Percentiles rank a stretch among this genome's conserved stretches.
These are phyloP conservation scores for Lochmaea crataegi DNA, from an alignment of 2,888 invertebrate genomes.

Conservation along the genomic window DNA sequence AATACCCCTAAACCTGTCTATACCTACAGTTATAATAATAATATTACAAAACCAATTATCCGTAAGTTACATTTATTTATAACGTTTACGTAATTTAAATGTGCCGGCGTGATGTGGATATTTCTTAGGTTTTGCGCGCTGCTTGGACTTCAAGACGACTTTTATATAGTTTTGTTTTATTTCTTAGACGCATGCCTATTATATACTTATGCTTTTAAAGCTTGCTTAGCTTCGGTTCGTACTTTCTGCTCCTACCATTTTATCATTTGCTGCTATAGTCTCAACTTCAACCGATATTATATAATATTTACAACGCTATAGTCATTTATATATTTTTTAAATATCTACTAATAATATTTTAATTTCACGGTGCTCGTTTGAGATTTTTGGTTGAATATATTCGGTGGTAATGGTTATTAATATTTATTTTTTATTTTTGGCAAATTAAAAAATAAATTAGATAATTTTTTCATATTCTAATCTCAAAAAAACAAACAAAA, in stretches of 20 bases:
- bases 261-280: not conserved
- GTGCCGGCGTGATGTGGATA: constrained; percentile 1
- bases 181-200: constrained; percentile 28
- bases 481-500: too few species aligned
- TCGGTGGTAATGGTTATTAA: too few species aligned
- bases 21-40: constrained; percentile 64
- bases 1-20: constrained; percentile 63
- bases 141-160: constrained; percentile 18
- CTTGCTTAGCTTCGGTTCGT: not conserved
- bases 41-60: constrained; percentile 52
- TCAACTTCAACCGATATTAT: not conserved
- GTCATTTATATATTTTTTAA: too few species aligned
- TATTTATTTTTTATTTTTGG: too few species aligned
- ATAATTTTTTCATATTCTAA: too few species aligned
- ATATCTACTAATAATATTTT: too few species aligned
- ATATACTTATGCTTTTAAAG: not conserved
- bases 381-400: too few species aligned
- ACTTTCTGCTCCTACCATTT: not conserved
- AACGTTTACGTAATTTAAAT: constrained; percentile 9
- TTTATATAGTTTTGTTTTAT: constrained; percentile 14
- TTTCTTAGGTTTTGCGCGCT: constrained; percentile 13
- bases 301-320: not conserved
- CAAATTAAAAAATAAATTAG: too few species aligned
- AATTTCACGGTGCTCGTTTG: not conserved
- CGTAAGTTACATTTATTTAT: constrained; percentile 51